Evolutionary conservation across 2,888 invertebrate species (phyloP).

Genomic region (Lingula anatina): DNA sequence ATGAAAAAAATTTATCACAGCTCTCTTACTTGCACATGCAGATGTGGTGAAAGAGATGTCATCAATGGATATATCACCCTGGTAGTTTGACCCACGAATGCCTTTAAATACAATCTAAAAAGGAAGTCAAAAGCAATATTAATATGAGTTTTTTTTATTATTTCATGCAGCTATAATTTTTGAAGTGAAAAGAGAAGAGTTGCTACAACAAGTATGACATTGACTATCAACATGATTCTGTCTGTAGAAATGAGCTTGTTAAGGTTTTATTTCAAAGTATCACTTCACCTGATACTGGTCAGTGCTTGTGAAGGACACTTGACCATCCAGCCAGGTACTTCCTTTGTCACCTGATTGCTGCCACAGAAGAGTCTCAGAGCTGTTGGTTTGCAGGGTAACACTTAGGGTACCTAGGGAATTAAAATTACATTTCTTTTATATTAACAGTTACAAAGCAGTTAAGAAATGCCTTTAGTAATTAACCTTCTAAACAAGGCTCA

Average conservation of each 20-base stretch:
- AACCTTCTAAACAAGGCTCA: no score
- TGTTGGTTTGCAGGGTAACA: neutral
- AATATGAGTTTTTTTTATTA: no score
- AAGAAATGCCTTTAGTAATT: no score
- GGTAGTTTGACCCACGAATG: constrained; percentile 23
- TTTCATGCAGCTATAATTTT: no score
- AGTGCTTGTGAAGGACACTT: constrained; percentile 2
- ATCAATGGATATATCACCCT: constrained; percentile 32
- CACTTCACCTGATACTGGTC: neutral
- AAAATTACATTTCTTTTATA: no score
- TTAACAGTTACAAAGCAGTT: no score
- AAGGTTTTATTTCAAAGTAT: neutral
- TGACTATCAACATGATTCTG: no score
- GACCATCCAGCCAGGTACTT: constrained; percentile 7
- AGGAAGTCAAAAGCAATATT: neutral
- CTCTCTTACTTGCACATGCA: constrained; percentile 25
- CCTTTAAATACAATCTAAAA: constrained; percentile 36
- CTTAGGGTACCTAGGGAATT: no score
- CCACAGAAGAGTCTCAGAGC: constrained; percentile 5
- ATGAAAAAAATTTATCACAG: no score
- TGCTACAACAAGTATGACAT: no score
- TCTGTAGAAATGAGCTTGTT: neutral
- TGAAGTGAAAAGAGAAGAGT: no score
- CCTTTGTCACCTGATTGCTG: constrained; percentile 6
- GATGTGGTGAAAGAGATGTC: constrained; percentile 27